Percentiles rank a stretch among this genome's conserved stretches.
These are phyloP conservation scores for Nipponia nippon DNA, from an alignment of 2,113 vertebrate species.

Conservation along the genomic window DNA sequence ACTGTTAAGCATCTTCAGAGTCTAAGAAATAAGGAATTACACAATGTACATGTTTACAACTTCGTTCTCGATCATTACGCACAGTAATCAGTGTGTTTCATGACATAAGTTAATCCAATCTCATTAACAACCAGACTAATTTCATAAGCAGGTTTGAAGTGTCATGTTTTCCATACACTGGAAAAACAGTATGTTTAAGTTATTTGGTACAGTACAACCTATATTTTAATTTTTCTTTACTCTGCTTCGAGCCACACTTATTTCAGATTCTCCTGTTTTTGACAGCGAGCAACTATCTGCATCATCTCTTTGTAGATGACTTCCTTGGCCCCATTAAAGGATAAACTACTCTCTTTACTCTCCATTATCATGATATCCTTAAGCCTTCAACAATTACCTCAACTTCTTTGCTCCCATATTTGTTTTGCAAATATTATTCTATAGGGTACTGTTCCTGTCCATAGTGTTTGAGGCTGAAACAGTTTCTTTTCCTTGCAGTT, in stretches of 20 bases:
- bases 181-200: not conserved
- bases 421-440: not conserved
- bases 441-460: not conserved
- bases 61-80: not conserved
- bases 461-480: not conserved
- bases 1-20: constrained; percentile 95
- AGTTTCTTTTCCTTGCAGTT: not conserved
- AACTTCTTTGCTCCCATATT: not conserved
- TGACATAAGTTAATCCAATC: not conserved
- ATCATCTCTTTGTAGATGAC: not conserved
- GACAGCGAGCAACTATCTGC: not conserved
- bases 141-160: not conserved
- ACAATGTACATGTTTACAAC: fast-evolving
- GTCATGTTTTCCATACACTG: not conserved
- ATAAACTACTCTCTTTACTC: no score
- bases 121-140: not conserved
- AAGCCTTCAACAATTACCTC: not conserved
- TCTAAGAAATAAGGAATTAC: constrained; percentile 70
- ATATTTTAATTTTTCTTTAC: not conserved
- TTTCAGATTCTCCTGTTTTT: not conserved
- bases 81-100: not conserved
- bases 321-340: not conserved
- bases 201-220: not conserved
- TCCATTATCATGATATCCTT: not conserved
- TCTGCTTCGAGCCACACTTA: not conserved